Evolutionary conservation across 2,888 invertebrate genomes (phyloP).

Genomic region (Drosophila villosipedis): DNA sequence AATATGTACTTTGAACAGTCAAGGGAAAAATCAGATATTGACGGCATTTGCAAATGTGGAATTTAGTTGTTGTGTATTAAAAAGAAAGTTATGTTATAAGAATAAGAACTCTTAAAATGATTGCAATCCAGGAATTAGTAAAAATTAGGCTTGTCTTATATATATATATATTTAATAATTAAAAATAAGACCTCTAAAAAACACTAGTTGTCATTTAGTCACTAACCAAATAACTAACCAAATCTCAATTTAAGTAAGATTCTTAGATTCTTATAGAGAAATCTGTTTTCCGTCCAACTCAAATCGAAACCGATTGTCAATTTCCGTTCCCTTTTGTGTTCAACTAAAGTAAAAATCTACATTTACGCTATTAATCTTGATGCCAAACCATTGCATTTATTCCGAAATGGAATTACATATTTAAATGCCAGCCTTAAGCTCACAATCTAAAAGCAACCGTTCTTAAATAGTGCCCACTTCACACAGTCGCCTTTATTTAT

Average conservation of each 20-base stretch:
- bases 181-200: background rate
- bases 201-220: background rate
- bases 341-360: background rate
- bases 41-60: background rate
- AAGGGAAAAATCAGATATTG: too few species aligned
- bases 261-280: background rate
- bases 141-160: background rate
- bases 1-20: background rate
- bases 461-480: background rate
- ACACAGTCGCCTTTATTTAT: background rate
- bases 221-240: too few species aligned
- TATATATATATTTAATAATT: background rate
- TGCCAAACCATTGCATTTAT: background rate
- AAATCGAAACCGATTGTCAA: background rate
- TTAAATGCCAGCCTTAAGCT: background rate
- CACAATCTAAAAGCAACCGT: background rate
- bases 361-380: background rate
- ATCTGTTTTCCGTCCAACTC: accelerated
- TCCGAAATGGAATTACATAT: background rate
- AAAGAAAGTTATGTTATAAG: background rate
- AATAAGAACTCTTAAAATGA: background rate
- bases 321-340: background rate
- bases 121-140: background rate
- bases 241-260: background rate
- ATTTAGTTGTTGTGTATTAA: background rate